A percentile compares a stretch with the other conserved stretches of the same genome.
phyloP scores from a whole-genome alignment of 2,113 vertebrate species.

The Channa argus region DNA sequence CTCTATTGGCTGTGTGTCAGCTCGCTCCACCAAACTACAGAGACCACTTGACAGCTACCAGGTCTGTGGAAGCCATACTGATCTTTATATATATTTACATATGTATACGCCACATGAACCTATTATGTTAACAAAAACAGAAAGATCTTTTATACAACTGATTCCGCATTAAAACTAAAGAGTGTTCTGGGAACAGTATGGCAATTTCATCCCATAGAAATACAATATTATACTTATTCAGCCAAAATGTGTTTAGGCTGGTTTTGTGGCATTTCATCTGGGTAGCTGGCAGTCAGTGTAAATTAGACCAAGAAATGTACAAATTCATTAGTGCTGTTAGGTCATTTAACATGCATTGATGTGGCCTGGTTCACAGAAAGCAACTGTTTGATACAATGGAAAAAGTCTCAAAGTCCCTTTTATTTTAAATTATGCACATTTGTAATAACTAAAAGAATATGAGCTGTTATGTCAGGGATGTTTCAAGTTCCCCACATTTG shows the following conservation, averaged over 20 bases:
- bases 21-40: slow-evolving; percentile 93
- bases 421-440: background rate
- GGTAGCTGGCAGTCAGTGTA: slow-evolving; percentile 31
- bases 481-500: slow-evolving; percentile 75
- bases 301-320: slow-evolving; percentile 31
- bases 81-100: background rate
- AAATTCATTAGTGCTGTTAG: slow-evolving; percentile 29
- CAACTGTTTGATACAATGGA: background rate
- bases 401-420: too few relatives aligned
- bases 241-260: slow-evolving; percentile 17
- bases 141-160: background rate
- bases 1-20: slow-evolving; percentile 93
- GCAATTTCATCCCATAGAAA: slow-evolving; percentile 18
- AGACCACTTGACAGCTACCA: slow-evolving; percentile 97
- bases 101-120: background rate
- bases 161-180: slow-evolving; percentile 15
- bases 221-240: slow-evolving; percentile 33
- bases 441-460: background rate
- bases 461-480: slow-evolving; percentile 31
- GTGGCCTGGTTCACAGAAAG: slow-evolving; percentile 22
- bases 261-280: slow-evolving; percentile 39
- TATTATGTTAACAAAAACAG: background rate
- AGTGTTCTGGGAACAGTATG: slow-evolving; percentile 18
- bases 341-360: slow-evolving; percentile 15
- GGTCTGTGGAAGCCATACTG: slow-evolving; percentile 79